Evolutionary conservation across 2,797 vertebrate species (phyloP).

Genomic region (Acipenser oxyrinchus): DNA sequence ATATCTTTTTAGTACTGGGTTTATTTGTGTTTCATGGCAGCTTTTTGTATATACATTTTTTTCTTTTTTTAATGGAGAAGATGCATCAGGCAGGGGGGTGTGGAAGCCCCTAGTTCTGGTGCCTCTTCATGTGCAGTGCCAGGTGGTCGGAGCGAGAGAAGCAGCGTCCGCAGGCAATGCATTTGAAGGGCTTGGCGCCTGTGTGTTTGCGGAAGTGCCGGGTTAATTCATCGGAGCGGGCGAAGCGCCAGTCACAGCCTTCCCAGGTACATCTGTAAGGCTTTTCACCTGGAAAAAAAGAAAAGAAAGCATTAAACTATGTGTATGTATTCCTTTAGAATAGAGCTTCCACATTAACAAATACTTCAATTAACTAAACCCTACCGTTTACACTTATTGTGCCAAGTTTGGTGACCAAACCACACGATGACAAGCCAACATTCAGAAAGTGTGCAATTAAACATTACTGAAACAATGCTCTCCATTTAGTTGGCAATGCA

Average conservation of each 20-base stretch:
- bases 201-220: constrained; percentile 89
- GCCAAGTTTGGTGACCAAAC: background rate
- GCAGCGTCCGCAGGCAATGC: constrained; percentile 78
- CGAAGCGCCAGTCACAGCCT: constrained; percentile 84
- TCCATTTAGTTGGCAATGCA: too few species aligned
- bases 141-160: constrained; percentile 91
- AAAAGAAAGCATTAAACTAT: too few species aligned
- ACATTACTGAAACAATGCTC: too few species aligned
- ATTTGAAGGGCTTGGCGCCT: constrained; percentile 87
- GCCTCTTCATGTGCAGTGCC: constrained; percentile 86
- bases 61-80: background rate
- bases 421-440: constrained; percentile 1
- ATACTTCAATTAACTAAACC: too few species aligned
- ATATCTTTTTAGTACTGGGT: background rate
- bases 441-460: background rate
- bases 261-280: constrained; percentile 86
- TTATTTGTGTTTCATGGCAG: background rate
- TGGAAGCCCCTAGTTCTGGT: constrained; percentile 65
- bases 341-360: too few species aligned
- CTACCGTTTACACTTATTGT: too few species aligned
- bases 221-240: constrained; percentile 87
- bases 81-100: background rate
- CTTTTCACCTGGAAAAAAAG: constrained; percentile 68
- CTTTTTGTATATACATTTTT: background rate
- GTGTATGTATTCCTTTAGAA: too few species aligned